Conservation (phyloP, 2,113 vertebrate genomes). For the Oxygymnocypris stewartii region DNA sequence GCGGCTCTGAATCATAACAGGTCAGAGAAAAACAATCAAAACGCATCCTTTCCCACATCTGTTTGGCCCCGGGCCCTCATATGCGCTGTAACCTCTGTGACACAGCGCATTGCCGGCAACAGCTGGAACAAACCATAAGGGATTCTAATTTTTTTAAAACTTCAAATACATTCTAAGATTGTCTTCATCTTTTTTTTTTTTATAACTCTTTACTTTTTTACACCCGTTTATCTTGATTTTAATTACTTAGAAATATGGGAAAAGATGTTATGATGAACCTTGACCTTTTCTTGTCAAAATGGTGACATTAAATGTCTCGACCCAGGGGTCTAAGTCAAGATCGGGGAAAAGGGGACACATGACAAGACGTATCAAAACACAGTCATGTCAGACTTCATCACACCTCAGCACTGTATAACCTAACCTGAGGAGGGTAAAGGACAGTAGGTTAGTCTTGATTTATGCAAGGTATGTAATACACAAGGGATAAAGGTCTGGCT, state of each 20-base stretch:
- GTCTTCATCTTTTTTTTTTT: background rate
- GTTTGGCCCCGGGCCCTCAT: constrained; percentile 48
- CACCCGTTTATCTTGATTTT: constrained; percentile 43
- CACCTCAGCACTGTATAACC: background rate
- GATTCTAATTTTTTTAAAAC: constrained; percentile 11
- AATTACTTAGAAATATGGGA: constrained; percentile 24
- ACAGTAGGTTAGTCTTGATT: constrained; percentile 17
- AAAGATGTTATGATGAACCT: constrained; percentile 59
- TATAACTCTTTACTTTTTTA: constrained; percentile 40
- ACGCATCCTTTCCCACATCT: constrained; percentile 47
- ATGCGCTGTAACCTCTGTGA: constrained; percentile 38
- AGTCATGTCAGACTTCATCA: constrained; percentile 50
- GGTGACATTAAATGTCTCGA: constrained; percentile 15
- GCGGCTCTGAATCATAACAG: constrained; percentile 45
- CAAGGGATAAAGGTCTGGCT: background rate
- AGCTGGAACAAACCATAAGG: constrained; percentile 37
- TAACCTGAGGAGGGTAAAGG: background rate
- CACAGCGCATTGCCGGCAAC: constrained; percentile 2
- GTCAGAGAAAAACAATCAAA: constrained; percentile 53
- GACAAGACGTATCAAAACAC: constrained; percentile 43
- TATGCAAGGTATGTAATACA: background rate
- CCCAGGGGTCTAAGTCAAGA: constrained; percentile 47
- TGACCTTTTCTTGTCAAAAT: constrained; percentile 54
- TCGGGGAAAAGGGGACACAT: constrained; percentile 28
- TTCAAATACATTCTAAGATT: constrained; percentile 33